Evolutionary conservation across 1,140 invertebrate genomes (phyloP).

Genomic region (Scaptomyza montana): DNA sequence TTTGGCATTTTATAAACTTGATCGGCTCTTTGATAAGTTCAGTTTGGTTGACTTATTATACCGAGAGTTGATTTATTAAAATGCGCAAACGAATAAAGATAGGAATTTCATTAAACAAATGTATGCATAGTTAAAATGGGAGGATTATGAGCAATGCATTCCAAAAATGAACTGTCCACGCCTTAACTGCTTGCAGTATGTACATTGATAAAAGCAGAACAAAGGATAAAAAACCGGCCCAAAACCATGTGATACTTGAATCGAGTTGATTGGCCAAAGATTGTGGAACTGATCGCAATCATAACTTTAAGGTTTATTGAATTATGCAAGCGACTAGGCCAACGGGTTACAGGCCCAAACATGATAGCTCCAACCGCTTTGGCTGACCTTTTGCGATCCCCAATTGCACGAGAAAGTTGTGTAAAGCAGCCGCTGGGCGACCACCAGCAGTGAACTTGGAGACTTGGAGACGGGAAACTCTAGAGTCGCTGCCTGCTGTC

Average conservation of each 20-base stretch:
- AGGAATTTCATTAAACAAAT: constrained; percentile 15
- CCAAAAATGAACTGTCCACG: constrained; percentile 12
- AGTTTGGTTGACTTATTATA: background rate
- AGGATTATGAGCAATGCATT: constrained; percentile 24
- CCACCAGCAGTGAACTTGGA: constrained; percentile 69
- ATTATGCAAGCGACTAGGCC: constrained; percentile 67
- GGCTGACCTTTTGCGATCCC: constrained; percentile 50
- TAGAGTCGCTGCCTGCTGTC: constrained; percentile 52
- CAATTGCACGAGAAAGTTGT: constrained; percentile 49
- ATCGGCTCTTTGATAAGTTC: background rate
- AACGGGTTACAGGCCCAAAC: constrained; percentile 50
- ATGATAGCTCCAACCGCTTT: constrained; percentile 36
- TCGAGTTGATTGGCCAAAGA: background rate
- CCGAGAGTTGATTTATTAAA: constrained; percentile 39
- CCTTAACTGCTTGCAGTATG: background rate
- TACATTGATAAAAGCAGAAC: background rate
- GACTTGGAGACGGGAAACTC: constrained; percentile 60
- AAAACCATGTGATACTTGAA: background rate
- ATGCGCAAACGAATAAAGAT: constrained; percentile 30
- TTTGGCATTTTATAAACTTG: background rate
- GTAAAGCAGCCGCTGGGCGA: constrained; percentile 48
- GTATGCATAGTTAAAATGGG: constrained; percentile 24
- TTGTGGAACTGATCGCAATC: constrained; percentile 16
- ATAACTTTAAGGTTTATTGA: constrained; percentile 61
- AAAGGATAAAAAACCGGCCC: background rate